These are phyloP conservation scores for Distichodus sexfasciatus DNA, from an alignment of 2,797 vertebrate species.

Conservation along the genomic window DNA sequence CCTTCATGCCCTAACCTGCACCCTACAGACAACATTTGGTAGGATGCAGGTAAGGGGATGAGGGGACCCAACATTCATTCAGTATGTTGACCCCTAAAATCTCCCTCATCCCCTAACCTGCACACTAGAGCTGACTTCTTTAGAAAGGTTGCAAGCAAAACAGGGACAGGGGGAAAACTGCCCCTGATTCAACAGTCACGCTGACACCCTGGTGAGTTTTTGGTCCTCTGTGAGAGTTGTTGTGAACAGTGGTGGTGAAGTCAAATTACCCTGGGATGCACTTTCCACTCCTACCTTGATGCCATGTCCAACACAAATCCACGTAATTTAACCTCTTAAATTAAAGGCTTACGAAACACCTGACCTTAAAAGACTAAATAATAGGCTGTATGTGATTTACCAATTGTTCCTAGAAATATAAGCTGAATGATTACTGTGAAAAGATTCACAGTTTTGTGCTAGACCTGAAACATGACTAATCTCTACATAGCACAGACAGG, in stretches of 20 bases:
- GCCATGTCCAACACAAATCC: not conserved
- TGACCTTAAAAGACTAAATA: not conserved
- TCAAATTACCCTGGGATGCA: not conserved
- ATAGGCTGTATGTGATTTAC: not conserved
- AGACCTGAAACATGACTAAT: not conserved
- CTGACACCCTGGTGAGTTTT: no score
- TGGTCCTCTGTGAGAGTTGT: no score
- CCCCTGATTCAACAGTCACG: no score
- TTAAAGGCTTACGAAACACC: not conserved
- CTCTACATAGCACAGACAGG: not conserved
- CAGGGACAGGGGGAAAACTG: no score
- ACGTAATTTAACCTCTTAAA: not conserved
- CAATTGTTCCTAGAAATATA: not conserved
- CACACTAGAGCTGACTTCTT: no score
- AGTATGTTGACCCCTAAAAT: no score
- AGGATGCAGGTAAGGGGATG: no score
- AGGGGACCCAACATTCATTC: no score
- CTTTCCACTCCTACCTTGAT: not conserved
- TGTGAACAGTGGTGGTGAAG: not conserved
- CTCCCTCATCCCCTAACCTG: no score
- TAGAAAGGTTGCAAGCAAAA: no score
- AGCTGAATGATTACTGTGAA: constrained; percentile 1
- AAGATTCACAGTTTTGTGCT: not conserved
- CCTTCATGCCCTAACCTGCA: no score
- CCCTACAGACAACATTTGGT: no score